Base-by-base conservation (phyloP, 2,888 invertebrate genomes). In the Dolomedes plantarius region DNA sequence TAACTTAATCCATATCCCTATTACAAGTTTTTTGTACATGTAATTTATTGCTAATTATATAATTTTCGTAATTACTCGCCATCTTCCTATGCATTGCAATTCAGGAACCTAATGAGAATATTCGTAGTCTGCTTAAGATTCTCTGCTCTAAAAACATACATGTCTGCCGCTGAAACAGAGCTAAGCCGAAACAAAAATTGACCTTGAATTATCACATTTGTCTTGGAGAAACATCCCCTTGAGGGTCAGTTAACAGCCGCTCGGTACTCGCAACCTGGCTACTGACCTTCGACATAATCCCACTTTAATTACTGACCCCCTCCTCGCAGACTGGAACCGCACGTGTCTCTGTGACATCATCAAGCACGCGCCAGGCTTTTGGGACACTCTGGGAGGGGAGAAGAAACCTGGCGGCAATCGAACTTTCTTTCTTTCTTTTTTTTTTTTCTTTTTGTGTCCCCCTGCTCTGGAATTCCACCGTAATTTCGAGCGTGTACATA, bases 181-280 rank as follows among this genome's bases (percentile, higher is more conserved):
- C 2, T 16, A 6, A 6, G 16, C 56, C 23, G 5, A 2, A 56
- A 56, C 1, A 56, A 56, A 23, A 56, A 5, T 11, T 11, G 56
- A 56, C 56, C 56, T 56, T 56, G 56, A 56, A 56, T 56, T 56
- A 56, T 23, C 56, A 11, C 56, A 56, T 56, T 56, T 56, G 56
- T 56, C 16, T 56, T 5, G 23, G 5, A 19, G 56, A 56, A 56
- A 23, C 11, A 56, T 56, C 19, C 56, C 56, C 56, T 56, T 23
- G 23, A 56, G 56, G 56, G 56, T 23, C 16, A 56, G 56, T 5
- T 56, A 56, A 56, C 56, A 23, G 23, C 56, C 56, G 56, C 5
- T 3, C 23, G 56, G 23, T 23, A 46, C 46, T 9, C 7, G 6
- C 16, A 46, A 16, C 23, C 16, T 56, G 56, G 56, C 56, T 56